Conservation (phyloP, 2,797 vertebrate genomes). For the Diplodus puntazzo region DNA sequence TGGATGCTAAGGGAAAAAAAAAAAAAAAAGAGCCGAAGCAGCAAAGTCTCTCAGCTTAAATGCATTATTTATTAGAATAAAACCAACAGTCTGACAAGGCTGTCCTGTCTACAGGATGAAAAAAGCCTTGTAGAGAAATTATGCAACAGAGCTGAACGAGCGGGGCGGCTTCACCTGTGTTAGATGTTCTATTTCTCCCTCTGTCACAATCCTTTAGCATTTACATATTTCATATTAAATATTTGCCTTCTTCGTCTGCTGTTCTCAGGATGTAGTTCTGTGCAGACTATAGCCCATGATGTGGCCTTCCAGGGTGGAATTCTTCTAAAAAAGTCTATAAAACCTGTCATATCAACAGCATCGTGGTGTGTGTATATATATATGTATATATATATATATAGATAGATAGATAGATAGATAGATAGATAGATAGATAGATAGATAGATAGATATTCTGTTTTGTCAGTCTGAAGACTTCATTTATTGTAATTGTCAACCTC, state of each 20-base stretch:
- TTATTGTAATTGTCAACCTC: not conserved
- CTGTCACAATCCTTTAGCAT: constrained; percentile 27
- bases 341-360: not conserved
- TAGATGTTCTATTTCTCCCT: constrained; percentile 19
- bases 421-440: no score
- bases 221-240: constrained; percentile 23
- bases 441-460: not conserved
- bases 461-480: not conserved
- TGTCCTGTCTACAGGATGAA: constrained; percentile 23
- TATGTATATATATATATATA: no score
- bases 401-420: no score
- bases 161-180: constrained; percentile 12
- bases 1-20: not conserved
- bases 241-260: constrained; percentile 8
- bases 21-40: constrained; percentile 6
- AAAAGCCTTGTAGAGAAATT: constrained; percentile 7
- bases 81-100: constrained; percentile 45
- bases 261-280: not conserved
- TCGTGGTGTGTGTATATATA: no score
- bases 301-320: not conserved
- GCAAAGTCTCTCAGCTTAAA: constrained; percentile 26
- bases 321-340: no score
- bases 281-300: not conserved
- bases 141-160: constrained; percentile 19
- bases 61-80: constrained; percentile 55